phyloP scores from a whole-genome alignment of 2,888 invertebrate genomes.

The Masnerella sp. region DNA sequence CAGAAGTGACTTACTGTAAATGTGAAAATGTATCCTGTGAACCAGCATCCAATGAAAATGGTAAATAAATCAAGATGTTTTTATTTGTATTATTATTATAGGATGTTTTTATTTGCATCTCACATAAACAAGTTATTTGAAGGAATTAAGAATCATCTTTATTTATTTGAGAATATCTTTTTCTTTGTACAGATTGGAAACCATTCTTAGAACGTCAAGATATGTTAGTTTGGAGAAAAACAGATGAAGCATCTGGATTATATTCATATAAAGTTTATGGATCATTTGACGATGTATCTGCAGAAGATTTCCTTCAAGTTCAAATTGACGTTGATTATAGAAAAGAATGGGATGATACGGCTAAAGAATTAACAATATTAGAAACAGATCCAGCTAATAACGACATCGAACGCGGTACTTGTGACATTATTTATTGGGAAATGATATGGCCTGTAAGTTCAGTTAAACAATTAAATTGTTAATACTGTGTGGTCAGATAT shows the following conservation, averaged over 20 bases:
- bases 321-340: slow-evolving; percentile 90
- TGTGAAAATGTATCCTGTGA: slow-evolving; percentile 70
- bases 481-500: too few species aligned
- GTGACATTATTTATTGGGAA: slow-evolving; percentile 92
- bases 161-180: neutral
- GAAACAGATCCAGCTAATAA: slow-evolving; percentile 81
- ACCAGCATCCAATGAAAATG: slow-evolving; percentile 30
- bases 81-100: too few species aligned
- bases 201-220: slow-evolving; percentile 89
- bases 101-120: too few species aligned
- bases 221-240: slow-evolving; percentile 89
- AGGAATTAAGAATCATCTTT: neutral
- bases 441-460: slow-evolving; percentile 90
- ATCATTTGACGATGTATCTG: slow-evolving; percentile 86
- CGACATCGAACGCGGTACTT: slow-evolving; percentile 77
- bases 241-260: slow-evolving; percentile 83
- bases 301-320: slow-evolving; percentile 88
- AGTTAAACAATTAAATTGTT: too few species aligned
- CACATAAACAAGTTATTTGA: too few species aligned
- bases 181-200: slow-evolving; percentile 81
- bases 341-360: slow-evolving; percentile 88
- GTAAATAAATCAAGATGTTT: slow-evolving; percentile 1
- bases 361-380: slow-evolving; percentile 84
- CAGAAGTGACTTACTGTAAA: slow-evolving; percentile 78
- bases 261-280: slow-evolving; percentile 94